Base-by-base conservation (phyloP, 1,140 invertebrate genomes). In the Caenorhabditis briggsae region DNA sequence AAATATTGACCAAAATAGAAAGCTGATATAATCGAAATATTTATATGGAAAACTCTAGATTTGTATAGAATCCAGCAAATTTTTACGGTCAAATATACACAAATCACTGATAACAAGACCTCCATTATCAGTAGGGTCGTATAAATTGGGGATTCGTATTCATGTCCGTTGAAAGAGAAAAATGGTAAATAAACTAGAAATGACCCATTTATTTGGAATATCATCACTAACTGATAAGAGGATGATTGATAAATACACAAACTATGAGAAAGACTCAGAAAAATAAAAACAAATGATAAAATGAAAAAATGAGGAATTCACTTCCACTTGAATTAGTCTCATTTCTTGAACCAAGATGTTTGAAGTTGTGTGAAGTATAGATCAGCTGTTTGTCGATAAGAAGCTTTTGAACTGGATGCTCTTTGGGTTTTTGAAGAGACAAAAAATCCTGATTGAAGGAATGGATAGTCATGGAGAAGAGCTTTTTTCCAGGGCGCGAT, bases 401-500 rank as follows among this genome's bases (percentile, higher is more conserved):
- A 65, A 20, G 58, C 16, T 41, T 65, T 65, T 25, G 61, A 41
- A 16, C n/a, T 41, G 61, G 11, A 2, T 33, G 61, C 25, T 33
- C 12, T 33, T 65, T 65, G 61, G 18, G 23, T 33, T 65, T 23
- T 11, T 33, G 18, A 33, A 59, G n/a, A 59, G 8, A 25, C 18
- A 9, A 59, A 59, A 9, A 59, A 9, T 20, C 58, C 3, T 59
- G 23, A 59, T n/a, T n/a, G 9, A 1, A 65, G 25, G 33, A 65
- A 33, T 8, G 61, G 25, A 25, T 18, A 65, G 9, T 65, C 61
- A 33, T 12, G 61, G 33, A 65, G 2, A 41, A 65, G n/a, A 2
- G 61, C 61, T 41, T 65, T 65, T 41, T 65, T 25, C 61, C 61
- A 65, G 25, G 61, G 61, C 5, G 25, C 61, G 61, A 65, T 65